These are phyloP conservation scores for Drusus annulatus DNA, from an alignment of 1,140 invertebrate genomes.

Conservation along the genomic window DNA sequence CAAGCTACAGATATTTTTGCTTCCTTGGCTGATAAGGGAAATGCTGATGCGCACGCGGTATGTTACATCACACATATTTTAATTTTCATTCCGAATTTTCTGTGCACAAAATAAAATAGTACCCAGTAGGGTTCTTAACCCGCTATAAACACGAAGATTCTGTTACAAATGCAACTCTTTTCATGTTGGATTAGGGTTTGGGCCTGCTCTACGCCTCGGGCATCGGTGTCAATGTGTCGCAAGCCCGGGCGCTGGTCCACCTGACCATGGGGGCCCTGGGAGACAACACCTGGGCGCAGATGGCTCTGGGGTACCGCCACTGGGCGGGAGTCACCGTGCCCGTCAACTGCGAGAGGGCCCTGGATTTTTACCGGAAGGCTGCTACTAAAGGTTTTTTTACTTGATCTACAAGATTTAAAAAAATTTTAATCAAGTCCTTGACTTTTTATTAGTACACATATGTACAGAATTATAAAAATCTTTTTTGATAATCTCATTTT, in stretches of 20 bases:
- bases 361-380: conserved; percentile 91
- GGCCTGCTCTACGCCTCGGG: conserved; percentile 93
- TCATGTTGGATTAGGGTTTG: conserved; percentile 77
- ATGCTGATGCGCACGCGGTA: conserved; percentile 92
- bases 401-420: no score
- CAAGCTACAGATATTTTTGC: conserved; percentile 85
- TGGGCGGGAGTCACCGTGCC: conserved; percentile 92
- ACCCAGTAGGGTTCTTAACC: no score
- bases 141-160: no score
- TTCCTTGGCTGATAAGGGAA: conserved; percentile 82
- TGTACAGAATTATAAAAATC: no score
- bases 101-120: no score
- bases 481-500: no score
- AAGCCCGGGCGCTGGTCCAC: conserved; percentile 91
- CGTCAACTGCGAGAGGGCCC: conserved; percentile 90
- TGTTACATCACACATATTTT: conserved; percentile 36
- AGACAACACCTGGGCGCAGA: conserved; percentile 92
- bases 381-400: conserved; percentile 82
- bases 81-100: background rate
- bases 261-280: conserved; percentile 93
- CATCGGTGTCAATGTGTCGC: conserved; percentile 87
- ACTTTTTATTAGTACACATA: no score
- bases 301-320: conserved; percentile 93
- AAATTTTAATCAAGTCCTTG: no score
- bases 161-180: background rate